Evolutionary conservation across 2,888 invertebrate species (phyloP), one percentile per base, ranked within the genome.

Genomic region (Ichneumoninae sp.): DNA sequence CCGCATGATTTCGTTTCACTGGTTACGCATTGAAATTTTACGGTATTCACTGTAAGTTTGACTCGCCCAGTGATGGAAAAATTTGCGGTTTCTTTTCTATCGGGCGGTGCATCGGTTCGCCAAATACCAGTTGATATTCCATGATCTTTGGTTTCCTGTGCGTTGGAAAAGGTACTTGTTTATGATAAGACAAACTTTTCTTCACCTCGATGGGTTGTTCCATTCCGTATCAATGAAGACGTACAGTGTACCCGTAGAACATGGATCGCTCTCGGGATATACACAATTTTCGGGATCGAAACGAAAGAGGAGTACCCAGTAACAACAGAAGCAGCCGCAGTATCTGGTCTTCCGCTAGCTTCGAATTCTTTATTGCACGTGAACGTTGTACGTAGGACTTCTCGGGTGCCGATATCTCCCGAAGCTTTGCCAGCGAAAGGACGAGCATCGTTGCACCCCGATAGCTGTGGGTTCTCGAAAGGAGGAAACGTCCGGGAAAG

Each of bases 321-420:
- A 68, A 44, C 50, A 62, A 62, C 57, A 60, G 60, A 66, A 44
- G 16, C 26, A 26, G 26, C 62, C 62, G n/a, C 40, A 44, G 68
- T 83, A 80, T 77, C 83, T 71, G 68, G 54, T 68, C 76, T 80
- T 80, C 76, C 80, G 77, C 71, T 52, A 80, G 80, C 80, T 77
- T 77, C 26, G 60, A 69, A 72, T 72, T 80, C 40, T 68, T 72
- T 62, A 69, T 40, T 72, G 16, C 19, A 62, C 50, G 33, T 44
- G 80, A 80, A 68, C 40, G 44, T 54, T 66, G 71, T 13, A 75
- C 50, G 33, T 60, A 13, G 13, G 44, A 60, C 52, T 33, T 10
- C 13, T n/a, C 66, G n/a, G 10, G 16, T 52, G 62, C 71, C 68
- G 80, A 83, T 83, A 83, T 62, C 72, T 60, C 68, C 62, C 40